Conservation (phyloP, 2,113 vertebrate genomes). For the Galbula dea region DNA sequence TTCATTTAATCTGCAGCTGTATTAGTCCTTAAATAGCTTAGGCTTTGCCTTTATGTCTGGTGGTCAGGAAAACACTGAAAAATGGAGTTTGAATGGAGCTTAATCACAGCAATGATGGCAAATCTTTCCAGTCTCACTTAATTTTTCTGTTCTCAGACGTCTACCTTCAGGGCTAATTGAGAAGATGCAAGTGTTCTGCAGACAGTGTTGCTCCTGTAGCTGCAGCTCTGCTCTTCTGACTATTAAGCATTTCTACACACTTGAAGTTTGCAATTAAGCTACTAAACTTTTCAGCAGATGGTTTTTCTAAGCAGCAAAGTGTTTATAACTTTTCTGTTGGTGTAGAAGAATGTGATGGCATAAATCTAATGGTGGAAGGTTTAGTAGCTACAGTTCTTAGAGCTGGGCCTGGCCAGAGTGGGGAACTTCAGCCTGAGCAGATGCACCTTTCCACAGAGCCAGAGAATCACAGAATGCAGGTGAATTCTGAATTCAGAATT, state of each 20-base stretch:
- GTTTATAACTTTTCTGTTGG: constrained; percentile 8
- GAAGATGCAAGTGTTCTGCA: neutral
- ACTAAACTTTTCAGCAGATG: constrained; percentile 44
- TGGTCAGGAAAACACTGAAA: constrained; percentile 32
- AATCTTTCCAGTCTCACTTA: constrained; percentile 6
- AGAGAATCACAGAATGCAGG: no score
- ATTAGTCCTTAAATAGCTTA: constrained; percentile 55
- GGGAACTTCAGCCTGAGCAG: neutral
- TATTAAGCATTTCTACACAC: constrained; percentile 18
- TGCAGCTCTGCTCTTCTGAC: neutral
- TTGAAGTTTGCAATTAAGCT: constrained; percentile 8
- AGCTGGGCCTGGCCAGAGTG: neutral
- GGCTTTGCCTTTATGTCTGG: constrained; percentile 43
- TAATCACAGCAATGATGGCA: constrained; percentile 9
- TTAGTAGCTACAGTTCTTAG: neutral
- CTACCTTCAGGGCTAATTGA: constrained; percentile 29
- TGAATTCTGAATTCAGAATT: no score
- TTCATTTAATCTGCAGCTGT: constrained; percentile 64
- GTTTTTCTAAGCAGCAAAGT: constrained; percentile 8
- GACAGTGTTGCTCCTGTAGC: neutral
- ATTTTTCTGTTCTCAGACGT: neutral
- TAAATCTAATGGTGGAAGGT: neutral
- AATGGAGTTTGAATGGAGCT: constrained; percentile 46
- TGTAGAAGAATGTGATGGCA: neutral
- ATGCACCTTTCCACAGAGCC: no score